Evolutionary conservation across 2,797 vertebrate genomes (phyloP), one percentile per base, ranked within the genome.

Genomic region (Bucorvus abyssinicus): DNA sequence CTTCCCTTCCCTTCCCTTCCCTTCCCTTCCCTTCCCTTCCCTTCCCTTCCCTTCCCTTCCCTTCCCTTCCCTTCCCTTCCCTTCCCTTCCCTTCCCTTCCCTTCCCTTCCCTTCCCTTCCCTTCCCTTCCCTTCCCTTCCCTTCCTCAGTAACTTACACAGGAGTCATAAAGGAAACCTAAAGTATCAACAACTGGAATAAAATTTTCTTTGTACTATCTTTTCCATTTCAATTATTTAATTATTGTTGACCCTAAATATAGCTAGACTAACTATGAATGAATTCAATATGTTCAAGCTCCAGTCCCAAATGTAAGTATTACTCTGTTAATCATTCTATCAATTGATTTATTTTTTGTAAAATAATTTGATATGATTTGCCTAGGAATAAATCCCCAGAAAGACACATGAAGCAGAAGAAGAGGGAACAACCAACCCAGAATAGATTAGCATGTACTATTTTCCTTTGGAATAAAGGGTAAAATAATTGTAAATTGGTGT

Each of bases 401-500:
- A 63, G 60, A 65, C 18, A 84, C 59, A 90, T 84, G 5, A 53
- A 63, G 6, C 5, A 90, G 42, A 73, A 34, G 17, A 77, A 34
- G 29, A 70, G 7, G 26, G 40, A 93, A 63, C 9, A 70, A 73
- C 69, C 71, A 91, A 8, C 47, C 26, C 52, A 76, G 55, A 49
- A 40, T 73, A 53, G 36, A 76, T 90, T 70, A 88, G 13, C 12
- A 42, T 36, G 26, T 47, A 42, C 22, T 74, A 34, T 85, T 94
- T 94, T 91, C 89, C 52, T 87, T 94, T 67, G 63, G 32, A 83
- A 88, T 4, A 67, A 84, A 76, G 68, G 90, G 91, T 79, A 91
- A 89, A 96, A 94, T 87, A 89, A 93, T 93, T 93, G 34, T 68
- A 73, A 91, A 87, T 80, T 74, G 55, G 26, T 89, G 45, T 79